Conservation (phyloP, 2,888 invertebrate species). For the Heliconius hortense region DNA sequence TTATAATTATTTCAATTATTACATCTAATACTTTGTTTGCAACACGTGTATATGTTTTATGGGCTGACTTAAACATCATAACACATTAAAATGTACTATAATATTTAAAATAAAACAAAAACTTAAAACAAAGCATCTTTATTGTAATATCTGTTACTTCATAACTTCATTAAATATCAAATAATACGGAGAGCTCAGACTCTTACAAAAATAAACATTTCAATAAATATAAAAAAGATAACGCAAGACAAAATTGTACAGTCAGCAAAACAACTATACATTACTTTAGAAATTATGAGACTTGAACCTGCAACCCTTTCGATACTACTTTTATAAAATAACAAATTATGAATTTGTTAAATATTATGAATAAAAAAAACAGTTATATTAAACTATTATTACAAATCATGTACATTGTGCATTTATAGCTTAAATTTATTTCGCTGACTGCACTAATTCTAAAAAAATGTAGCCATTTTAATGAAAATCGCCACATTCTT, state of each 20-base stretch:
- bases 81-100: too few species aligned
- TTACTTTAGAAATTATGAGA: not conserved
- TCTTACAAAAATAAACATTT: conserved; percentile 78
- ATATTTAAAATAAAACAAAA: conserved; percentile 39
- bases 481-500: conserved; percentile 2
- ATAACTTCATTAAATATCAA: conserved; percentile 67
- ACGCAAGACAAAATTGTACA: conserved; percentile 37
- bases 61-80: too few species aligned
- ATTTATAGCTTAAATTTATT: conserved; percentile 1
- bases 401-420: not conserved
- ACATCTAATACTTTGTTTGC: too few species aligned
- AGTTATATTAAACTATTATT: not conserved
- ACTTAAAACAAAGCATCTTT: conserved; percentile 71
- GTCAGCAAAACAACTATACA: conserved; percentile 28
- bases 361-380: not conserved
- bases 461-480: conserved; percentile 14
- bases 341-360: not conserved
- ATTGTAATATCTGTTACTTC: conserved; percentile 64
- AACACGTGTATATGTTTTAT: too few species aligned
- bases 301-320: not conserved
- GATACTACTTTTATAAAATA: not conserved
- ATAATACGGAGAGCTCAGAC: conserved; percentile 63
- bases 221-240: conserved; percentile 67
- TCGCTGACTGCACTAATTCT: conserved; percentile 29
- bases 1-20: too few species aligned